Evolutionary conservation across 1,140 invertebrate species (phyloP).

Genomic region (Drosophila albomicans): DNA sequence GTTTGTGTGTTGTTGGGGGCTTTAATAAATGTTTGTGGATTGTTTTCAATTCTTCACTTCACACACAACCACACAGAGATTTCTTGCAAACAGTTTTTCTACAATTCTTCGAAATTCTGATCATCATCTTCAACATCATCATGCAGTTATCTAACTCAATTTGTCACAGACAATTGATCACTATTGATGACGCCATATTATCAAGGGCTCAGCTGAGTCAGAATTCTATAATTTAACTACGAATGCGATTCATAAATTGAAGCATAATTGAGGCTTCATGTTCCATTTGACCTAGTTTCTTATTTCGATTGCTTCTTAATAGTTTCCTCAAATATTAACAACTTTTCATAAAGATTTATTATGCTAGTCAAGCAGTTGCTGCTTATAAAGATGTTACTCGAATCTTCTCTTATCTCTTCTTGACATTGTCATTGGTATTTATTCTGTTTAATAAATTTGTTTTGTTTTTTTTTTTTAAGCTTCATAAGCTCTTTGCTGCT

Average conservation of each 20-base stretch:
- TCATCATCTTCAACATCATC: background rate
- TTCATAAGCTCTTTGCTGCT: background rate
- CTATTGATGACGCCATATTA: conserved; percentile 71
- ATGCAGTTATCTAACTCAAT: conserved; percentile 50
- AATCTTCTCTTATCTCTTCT: conserved; percentile 2
- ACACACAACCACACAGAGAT: background rate
- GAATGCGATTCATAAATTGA: conserved; percentile 12
- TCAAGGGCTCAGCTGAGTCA: conserved; percentile 53
- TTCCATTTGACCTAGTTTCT: conserved; percentile 63
- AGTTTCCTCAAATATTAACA: conserved; percentile 9
- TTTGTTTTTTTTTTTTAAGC: background rate
- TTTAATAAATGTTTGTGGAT: conserved; percentile 43
- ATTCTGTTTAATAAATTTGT: conserved; percentile 3
- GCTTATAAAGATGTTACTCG: conserved; percentile 2
- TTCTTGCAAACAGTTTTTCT: conserved; percentile 13
- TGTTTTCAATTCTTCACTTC: conserved; percentile 35
- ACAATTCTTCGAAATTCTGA: conserved; percentile 5
- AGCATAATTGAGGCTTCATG: conserved; percentile 55
- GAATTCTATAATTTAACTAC: conserved; percentile 18
- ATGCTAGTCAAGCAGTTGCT: background rate
- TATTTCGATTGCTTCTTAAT: conserved; percentile 52
- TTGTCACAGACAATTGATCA: conserved; percentile 81
- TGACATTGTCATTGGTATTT: background rate
- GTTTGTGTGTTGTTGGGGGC: conserved; percentile 18
- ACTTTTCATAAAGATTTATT: conserved; percentile 12